A percentile compares a stretch with the other conserved stretches of the same genome.
phyloP scores from a whole-genome alignment of 2,797 vertebrate species.

The Pseudomugil tenellus region DNA sequence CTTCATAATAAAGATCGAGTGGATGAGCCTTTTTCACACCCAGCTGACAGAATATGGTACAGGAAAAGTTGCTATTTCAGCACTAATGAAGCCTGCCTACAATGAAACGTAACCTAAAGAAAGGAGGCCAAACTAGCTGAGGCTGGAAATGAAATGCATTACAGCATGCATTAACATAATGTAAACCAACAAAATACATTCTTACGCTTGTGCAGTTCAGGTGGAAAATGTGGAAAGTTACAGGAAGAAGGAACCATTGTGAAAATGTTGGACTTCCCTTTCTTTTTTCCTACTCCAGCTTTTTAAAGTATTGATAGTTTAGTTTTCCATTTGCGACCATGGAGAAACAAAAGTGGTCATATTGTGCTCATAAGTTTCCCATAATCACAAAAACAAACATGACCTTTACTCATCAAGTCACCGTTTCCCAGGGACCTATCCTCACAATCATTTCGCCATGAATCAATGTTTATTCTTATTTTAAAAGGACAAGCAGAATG shows the following conservation, averaged over 20 bases:
- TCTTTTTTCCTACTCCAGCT: neutral
- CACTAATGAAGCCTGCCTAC: neutral
- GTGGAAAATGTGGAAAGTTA: neutral
- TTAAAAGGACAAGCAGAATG: neutral
- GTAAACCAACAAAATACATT: conserved; percentile 15
- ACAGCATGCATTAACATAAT: conserved; percentile 9
- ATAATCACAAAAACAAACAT: conserved; percentile 14
- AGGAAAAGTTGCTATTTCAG: neutral
- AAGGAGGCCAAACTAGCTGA: neutral
- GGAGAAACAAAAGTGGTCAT: neutral
- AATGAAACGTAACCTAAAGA: neutral
- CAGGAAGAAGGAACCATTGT: neutral
- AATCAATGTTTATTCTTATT: conserved; percentile 6
- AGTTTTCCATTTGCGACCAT: conserved; percentile 14
- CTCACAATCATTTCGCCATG: neutral
- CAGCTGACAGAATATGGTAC: neutral
- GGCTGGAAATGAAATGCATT: conserved; percentile 1
- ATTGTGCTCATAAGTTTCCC: conserved; percentile 9
- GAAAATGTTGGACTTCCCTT: neutral
- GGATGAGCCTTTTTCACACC: no score
- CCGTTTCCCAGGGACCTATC: neutral
- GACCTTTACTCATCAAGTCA: neutral
- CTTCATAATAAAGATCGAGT: neutral
- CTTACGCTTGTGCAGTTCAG: neutral
- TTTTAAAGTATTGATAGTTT: neutral